Evolutionary conservation across 92 coral and sea anemone species (phyloP), one percentile per base, ranked within the genome.

Genomic region (Zoanthus gigantus): DNA sequence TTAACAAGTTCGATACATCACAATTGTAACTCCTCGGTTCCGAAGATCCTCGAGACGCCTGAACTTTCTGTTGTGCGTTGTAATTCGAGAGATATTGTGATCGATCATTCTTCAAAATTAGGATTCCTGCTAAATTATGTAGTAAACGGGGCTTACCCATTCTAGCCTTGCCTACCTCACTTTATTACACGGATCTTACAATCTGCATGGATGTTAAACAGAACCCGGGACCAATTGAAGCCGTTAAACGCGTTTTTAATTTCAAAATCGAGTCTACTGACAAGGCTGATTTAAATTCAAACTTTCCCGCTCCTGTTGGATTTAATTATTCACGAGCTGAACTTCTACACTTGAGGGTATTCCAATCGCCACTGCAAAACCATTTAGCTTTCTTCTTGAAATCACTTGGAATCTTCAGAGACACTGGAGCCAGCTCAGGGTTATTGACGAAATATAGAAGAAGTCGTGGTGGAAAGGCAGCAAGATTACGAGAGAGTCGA

Each of bases 151-250:
- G 81, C 16, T 76, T 28, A 76, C n/a, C 18, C 68, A 67, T 54
- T 54, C 68, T 77, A 52, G 68, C 46, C 10, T 6, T 77, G 67
- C 69, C 82, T 53, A 77, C 5, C 68, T 16, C n/a, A 28, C 69
- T 77, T 6, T 54, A 16, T 32, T 54, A 77, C 68, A 53, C 52
- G 69, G 82, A 77, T 53, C 82, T 54, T 12, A 77, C 82, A 77
- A 77, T 77, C 67, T 77, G 82, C 28, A 29, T 77, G 82, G 50
- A 77, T 56, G 68, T 77, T 57, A 77, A 77, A 77, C 82, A 52
- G 3, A 76, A 76, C 46, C 80, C 80, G 18, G 67, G 82, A 32
- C 82, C 82, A 77, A 12, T 53, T 14, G 67, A 53, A 77, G 68
- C 47, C 28, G 48, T 5, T n/a, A 56, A 77, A 6, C 67, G 28